Base-by-base conservation (phyloP, 2,797 vertebrate species). In the Buceros bicornis region DNA sequence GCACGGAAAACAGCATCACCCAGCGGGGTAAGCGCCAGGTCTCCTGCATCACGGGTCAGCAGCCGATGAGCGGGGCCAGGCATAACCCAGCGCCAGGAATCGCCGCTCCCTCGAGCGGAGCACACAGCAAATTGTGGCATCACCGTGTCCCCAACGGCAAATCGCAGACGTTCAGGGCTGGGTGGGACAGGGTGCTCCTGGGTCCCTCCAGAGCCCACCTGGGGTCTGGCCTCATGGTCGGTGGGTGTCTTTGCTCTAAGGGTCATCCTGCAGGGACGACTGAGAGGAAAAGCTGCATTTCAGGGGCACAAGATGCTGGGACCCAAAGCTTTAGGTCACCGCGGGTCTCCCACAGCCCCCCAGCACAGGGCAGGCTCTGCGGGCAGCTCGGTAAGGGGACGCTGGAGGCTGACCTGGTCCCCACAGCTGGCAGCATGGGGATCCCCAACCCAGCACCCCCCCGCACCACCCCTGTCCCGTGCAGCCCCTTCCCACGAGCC, bases 51-150 rank as follows among this genome's bases (percentile, higher is more conserved):
- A 8, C 2, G 5, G 67, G 17, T 17, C 60, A 45, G 51, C 5
- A 13, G 10, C 33, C 29, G 0, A 7, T 2, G 18, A 77, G 24
- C 58, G 21, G 31, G 65, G 2, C 51, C n/a, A 24, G 40, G 21
- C 13, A 10, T 11, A 25, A 45, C 22, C 16, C 51, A n/a, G 64
- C 9, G 4, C 21, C 61, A 40, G 31, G 33, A 82, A 33, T 5
- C 0, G 1, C 40, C 1, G 0, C 77, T 65, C 1, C 1, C 45
- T n/a, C 1, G 1, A 15, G 25, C 2, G 0, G 16, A 35, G 37
- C n/a, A 77, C 5, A 3, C 9, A 11, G 37, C 5, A n/a, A 45
- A 50, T 5, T 7, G 18, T 10, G 53, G 62, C 35, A 57, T 53
- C 31, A 15, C n/a, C 3, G 11, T 0, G 4, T 35, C 29, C 67